Conservation (phyloP, 2,888 invertebrate species). For the Parnassius glacialis region DNA sequence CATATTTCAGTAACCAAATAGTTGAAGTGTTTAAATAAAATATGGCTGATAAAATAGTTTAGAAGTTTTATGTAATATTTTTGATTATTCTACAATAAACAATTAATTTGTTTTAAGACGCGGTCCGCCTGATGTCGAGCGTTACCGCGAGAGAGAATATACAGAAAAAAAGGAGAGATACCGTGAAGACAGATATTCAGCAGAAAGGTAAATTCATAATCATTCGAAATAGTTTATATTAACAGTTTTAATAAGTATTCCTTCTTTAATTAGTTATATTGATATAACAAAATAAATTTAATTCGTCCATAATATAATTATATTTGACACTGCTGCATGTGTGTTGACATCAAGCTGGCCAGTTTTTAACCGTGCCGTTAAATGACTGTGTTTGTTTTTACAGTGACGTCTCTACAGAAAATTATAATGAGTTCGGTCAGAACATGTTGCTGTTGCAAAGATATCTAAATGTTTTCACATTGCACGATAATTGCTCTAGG, state of each 20-base stretch:
- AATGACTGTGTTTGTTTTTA: conserved; percentile 78
- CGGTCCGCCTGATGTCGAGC: conserved; percentile 55
- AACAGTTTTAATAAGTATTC: neutral
- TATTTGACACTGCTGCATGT: conserved; percentile 44
- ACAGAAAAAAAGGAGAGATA: conserved; percentile 63
- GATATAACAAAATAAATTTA: conserved; percentile 15
- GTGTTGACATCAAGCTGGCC: conserved; percentile 30
- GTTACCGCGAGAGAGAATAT: conserved; percentile 59
- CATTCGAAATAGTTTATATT: neutral
- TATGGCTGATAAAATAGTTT: too few relatives aligned
- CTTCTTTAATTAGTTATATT: neutral
- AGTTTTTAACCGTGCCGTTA: conserved; percentile 57
- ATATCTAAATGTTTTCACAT: conserved; percentile 73
- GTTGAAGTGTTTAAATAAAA: too few relatives aligned
- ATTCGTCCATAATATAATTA: conserved; percentile 8
- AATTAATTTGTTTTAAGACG: conserved; percentile 41
- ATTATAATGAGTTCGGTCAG: conserved; percentile 67
- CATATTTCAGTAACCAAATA: too few relatives aligned
- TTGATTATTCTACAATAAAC: too few relatives aligned
- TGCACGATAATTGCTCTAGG: conserved; percentile 70
- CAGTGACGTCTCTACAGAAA: conserved; percentile 78
- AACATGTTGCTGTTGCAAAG: conserved; percentile 74
- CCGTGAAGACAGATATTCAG: conserved; percentile 53
- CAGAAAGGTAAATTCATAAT: conserved; percentile 55
- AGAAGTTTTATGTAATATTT: too few relatives aligned